Percentiles rank a stretch among this genome's conserved stretches.
Evolutionary conservation across 2,113 vertebrate genomes (phyloP).

Genomic region (Ranitomeya variabilis): DNA sequence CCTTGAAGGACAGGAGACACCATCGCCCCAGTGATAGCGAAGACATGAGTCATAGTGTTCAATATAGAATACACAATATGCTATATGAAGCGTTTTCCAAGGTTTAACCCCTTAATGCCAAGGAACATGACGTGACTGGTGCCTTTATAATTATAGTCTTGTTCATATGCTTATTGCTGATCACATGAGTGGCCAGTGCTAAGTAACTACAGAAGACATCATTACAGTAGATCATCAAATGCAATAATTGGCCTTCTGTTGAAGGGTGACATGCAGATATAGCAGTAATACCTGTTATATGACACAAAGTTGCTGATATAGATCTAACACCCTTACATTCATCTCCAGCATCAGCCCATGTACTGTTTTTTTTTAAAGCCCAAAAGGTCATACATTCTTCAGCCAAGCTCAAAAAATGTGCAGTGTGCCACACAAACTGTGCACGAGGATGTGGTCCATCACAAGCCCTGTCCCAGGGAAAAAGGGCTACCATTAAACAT

Average conservation of each 20-base stretch:
- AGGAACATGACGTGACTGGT: not conserved
- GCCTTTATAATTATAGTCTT: not conserved
- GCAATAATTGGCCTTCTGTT: not conserved
- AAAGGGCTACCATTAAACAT: too few relatives aligned
- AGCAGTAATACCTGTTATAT: not conserved
- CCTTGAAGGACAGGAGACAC: not conserved
- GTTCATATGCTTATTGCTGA: not conserved
- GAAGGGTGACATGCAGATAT: too few relatives aligned
- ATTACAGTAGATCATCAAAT: too few relatives aligned
- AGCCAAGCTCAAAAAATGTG: too few relatives aligned
- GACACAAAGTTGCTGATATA: not conserved
- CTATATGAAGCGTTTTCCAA: not conserved
- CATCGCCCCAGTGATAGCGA: not conserved
- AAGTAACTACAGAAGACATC: not conserved
- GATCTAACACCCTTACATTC: too few relatives aligned
- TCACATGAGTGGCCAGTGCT: not conserved
- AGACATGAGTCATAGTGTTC: not conserved
- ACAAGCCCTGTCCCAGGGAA: too few relatives aligned
- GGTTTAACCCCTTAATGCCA: not conserved
- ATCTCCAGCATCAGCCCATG: too few relatives aligned
- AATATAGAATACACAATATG: not conserved
- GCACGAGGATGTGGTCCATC: too few relatives aligned
- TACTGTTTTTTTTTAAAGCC: too few relatives aligned
- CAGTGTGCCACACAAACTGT: too few relatives aligned
- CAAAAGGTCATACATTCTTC: too few relatives aligned